A percentile compares a stretch with the other conserved stretches of the same genome.
Conservation (phyloP, 2,797 vertebrate species). For the Natrix natrix region DNA sequence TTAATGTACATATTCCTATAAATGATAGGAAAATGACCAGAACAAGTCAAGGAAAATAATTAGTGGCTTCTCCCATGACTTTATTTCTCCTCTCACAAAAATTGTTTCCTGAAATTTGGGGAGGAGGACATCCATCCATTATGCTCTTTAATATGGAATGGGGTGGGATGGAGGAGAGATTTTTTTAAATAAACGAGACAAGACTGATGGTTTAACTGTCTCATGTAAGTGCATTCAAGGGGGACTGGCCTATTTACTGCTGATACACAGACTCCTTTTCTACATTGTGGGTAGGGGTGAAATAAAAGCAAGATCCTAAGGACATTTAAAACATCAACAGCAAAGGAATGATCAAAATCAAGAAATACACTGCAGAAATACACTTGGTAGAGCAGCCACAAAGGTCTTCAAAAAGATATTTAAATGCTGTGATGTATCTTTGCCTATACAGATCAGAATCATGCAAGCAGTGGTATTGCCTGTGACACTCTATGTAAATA, state of each 20-base stretch:
- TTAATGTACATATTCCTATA: neutral
- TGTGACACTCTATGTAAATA: neutral
- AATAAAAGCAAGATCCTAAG: neutral
- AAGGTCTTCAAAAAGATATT: neutral
- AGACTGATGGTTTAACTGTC: neutral
- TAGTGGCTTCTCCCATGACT: neutral
- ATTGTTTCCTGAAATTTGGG: neutral
- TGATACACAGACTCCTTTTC: neutral
- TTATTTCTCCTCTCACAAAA: neutral
- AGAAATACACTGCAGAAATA: neutral
- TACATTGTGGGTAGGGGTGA: neutral
- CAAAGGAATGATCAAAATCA: neutral
- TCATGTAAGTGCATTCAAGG: neutral
- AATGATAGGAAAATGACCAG: neutral
- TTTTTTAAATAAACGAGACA: neutral
- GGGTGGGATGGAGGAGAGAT: neutral
- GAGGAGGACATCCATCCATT: neutral
- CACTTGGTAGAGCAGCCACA: neutral
- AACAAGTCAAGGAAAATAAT: neutral
- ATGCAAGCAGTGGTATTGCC: neutral
- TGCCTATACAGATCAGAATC: neutral
- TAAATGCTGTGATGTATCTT: neutral
- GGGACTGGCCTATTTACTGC: neutral
- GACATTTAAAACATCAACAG: neutral
- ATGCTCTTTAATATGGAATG: neutral